phyloP scores from a whole-genome alignment of 1,140 invertebrate genomes.

The Piezodorus guildinii region DNA sequence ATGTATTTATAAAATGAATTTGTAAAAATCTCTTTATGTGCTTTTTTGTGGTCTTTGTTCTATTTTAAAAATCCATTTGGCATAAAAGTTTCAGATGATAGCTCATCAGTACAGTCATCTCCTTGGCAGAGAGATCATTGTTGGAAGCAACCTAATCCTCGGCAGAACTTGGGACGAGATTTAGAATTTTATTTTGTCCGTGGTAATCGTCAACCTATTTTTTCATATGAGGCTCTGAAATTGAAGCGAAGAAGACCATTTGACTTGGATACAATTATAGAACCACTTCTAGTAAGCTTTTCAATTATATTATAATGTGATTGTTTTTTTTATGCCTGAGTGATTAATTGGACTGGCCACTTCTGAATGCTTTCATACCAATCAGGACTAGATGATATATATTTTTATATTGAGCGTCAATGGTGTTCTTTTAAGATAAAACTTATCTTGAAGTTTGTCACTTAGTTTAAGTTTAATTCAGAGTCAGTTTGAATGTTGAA shows the following conservation, averaged over 20 bases:
- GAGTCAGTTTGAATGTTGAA: no score
- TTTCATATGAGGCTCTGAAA: constrained; percentile 17
- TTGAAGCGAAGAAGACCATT: constrained; percentile 48
- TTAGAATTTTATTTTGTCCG: constrained; percentile 59
- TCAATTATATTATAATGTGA: no score
- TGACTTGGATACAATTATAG: constrained; percentile 29
- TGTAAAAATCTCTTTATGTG: no score
- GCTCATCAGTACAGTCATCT: constrained; percentile 75
- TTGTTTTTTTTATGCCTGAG: no score
- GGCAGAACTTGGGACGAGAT: constrained; percentile 55
- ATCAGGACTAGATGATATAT: no score
- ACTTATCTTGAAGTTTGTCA: no score
- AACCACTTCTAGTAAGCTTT: background rate
- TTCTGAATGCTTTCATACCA: no score
- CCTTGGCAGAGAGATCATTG: constrained; percentile 77
- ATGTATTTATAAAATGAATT: no score
- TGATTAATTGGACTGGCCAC: no score
- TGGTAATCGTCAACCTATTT: constrained; percentile 30
- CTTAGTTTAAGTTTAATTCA: no score
- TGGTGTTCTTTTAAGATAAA: no score
- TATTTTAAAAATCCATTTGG: constrained; percentile 3
- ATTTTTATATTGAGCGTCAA: no score
- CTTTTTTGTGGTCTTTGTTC: background rate
- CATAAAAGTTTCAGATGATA: constrained; percentile 67
- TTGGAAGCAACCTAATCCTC: constrained; percentile 68